These are phyloP conservation scores for Megathymus violae DNA, from an alignment of 1,140 invertebrate genomes.

Conservation along the genomic window DNA sequence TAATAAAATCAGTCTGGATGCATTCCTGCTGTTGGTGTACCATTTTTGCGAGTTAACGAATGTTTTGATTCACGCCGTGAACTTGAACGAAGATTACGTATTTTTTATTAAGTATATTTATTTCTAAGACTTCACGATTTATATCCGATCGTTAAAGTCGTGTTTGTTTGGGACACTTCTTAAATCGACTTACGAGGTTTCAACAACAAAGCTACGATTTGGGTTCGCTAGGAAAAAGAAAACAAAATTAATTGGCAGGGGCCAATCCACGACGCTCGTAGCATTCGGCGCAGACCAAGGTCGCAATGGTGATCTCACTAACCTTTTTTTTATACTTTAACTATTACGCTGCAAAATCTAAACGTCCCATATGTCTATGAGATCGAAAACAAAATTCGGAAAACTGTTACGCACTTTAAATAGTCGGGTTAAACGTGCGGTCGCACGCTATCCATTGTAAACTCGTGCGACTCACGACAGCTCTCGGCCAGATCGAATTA, in stretches of 20 bases:
- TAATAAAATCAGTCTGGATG: too few relatives aligned
- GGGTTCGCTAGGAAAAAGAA: slow-evolving; percentile 46
- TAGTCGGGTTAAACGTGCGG: slow-evolving; percentile 44
- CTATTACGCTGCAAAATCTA: slow-evolving; percentile 58
- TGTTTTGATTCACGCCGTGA: too few relatives aligned
- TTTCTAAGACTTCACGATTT: too few relatives aligned
- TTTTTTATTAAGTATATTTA: too few relatives aligned
- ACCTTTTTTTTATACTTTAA: slow-evolving; percentile 65
- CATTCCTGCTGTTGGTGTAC: too few relatives aligned
- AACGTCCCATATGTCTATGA: slow-evolving; percentile 42
- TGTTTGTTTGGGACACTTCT: slow-evolving; percentile 18
- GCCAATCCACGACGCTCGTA: slow-evolving; percentile 60
- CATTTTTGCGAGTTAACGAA: too few relatives aligned
- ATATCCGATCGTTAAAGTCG: slow-evolving; percentile 1
- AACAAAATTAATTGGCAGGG: slow-evolving; percentile 56
- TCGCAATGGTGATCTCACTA: slow-evolving; percentile 72
- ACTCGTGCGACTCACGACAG: slow-evolving; percentile 7
- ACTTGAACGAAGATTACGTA: too few relatives aligned
- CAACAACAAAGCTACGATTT: slow-evolving; percentile 32
- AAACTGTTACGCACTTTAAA: slow-evolving; percentile 41
- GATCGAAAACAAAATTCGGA: slow-evolving; percentile 42
- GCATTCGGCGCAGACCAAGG: slow-evolving; percentile 61
- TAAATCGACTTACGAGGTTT: slow-evolving; percentile 32
- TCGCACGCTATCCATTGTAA: slow-evolving; percentile 61
- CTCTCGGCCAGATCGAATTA: not conserved